phyloP scores from a whole-genome alignment of 1,140 invertebrate species.

The Papilio dardanus region DNA sequence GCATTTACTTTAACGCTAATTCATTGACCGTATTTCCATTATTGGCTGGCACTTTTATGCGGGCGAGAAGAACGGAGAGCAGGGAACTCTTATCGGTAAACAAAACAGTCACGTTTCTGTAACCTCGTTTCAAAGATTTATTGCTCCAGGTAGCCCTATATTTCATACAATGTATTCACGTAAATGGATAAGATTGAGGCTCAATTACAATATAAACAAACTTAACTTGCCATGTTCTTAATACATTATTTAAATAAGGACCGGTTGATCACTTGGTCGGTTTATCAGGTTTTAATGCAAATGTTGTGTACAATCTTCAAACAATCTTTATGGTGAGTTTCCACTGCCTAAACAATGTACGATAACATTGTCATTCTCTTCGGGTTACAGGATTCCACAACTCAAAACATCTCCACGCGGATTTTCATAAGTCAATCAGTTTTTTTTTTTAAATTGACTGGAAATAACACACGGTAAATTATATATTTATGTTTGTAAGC shows the following conservation, averaged over 20 bases:
- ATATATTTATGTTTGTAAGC: neutral
- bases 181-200: neutral
- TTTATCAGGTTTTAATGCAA: neutral
- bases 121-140: neutral
- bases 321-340: too few species aligned
- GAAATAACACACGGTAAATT: neutral
- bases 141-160: neutral
- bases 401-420: too few species aligned
- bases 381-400: too few species aligned
- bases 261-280: neutral
- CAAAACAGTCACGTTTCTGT: neutral
- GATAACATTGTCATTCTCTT: neutral
- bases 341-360: neutral
- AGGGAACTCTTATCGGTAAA: neutral
- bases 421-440: neutral
- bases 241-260: constrained; percentile 2
- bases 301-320: neutral
- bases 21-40: constrained; percentile 28
- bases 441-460: neutral
- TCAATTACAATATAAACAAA: neutral
- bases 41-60: neutral
- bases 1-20: constrained; percentile 35
- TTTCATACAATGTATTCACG: neutral
- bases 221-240: too few species aligned
- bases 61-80: neutral